These are phyloP conservation scores for Clarias batrachus DNA, from an alignment of 2,113 vertebrate species.

Conservation along the genomic window DNA sequence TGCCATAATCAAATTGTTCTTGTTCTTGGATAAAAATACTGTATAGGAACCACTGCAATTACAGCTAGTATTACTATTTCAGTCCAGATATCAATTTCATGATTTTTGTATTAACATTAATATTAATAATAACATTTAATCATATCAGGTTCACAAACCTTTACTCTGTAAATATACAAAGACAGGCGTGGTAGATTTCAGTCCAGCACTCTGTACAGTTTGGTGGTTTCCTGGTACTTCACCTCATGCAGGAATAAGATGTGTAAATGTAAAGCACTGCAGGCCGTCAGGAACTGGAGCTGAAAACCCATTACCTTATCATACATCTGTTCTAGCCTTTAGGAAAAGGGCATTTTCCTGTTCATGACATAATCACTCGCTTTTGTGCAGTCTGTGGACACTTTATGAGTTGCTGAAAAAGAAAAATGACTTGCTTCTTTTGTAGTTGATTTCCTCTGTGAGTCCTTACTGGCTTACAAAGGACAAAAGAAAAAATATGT, in stretches of 20 bases:
- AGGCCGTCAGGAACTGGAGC: background rate
- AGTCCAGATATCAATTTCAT: no score
- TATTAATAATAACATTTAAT: no score
- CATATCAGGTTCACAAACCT: background rate
- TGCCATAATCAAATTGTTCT: no score
- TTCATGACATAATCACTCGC: background rate
- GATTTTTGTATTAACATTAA: no score
- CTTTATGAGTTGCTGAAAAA: slow-evolving; percentile 7
- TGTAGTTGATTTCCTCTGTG: background rate
- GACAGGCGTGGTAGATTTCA: background rate
- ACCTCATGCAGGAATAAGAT: background rate
- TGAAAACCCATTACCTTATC: slow-evolving; percentile 26
- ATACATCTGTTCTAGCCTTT: slow-evolving; percentile 22
- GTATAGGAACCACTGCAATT: no score
- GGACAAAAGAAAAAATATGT: background rate
- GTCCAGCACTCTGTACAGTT: background rate
- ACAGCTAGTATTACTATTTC: no score
- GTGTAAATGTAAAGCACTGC: background rate
- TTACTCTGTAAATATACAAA: background rate
- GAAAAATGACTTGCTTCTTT: background rate
- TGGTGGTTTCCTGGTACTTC: background rate
- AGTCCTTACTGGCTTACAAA: background rate
- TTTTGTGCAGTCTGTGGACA: background rate
- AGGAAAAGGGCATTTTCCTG: slow-evolving; percentile 15
- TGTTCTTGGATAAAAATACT: no score